Evolutionary conservation across 2,888 invertebrate genomes (phyloP), one percentile per base, ranked within the genome.

Genomic region (Chrysodeixis includens): DNA sequence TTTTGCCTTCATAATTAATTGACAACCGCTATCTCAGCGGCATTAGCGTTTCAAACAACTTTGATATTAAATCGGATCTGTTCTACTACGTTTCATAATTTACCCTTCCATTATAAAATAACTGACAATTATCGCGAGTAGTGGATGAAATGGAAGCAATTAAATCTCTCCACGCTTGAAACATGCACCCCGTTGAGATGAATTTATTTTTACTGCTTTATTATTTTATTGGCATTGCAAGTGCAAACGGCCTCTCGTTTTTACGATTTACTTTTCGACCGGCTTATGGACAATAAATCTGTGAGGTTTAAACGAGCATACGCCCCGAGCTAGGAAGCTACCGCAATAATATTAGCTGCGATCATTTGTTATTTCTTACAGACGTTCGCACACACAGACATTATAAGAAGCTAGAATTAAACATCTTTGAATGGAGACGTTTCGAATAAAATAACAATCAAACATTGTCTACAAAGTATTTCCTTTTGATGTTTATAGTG

Each of bases 1-100:
- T 93, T 93, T 93, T 90, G 91, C 91, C 81, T 89, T 91, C 86
- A 92, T 93, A 92, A 94, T 93, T 94, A 94, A 93, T 93, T 91
- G 91, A 91, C 90, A 90, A 85, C 86, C 85, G 88, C 86, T 92
- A 93, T 92, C 91, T 89, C 84, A 86, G 87, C 84, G 86, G 84
- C 82, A 85, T 87, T 87, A 89, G 84, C 77, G 77, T 78, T 77
- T 81, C 74, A 82, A 85, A 81, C 80, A 81, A 82, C 82, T 88
- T 87, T 87, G 85, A 89, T 86, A 76, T 83, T 81, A 79, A 79
- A 84, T 77, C 83, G 74, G 66, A 71, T 79, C 78, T 78, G 61
- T 86, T 86, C 83, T 76, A 76, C 85, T 78, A 86, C 85, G 86
- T 88, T 86, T 86, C 78, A 84, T 86, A 86, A 87, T 86, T 84